phyloP scores from a whole-genome alignment of 2,888 invertebrate species.

The Disparrhopalites patrizii region DNA sequence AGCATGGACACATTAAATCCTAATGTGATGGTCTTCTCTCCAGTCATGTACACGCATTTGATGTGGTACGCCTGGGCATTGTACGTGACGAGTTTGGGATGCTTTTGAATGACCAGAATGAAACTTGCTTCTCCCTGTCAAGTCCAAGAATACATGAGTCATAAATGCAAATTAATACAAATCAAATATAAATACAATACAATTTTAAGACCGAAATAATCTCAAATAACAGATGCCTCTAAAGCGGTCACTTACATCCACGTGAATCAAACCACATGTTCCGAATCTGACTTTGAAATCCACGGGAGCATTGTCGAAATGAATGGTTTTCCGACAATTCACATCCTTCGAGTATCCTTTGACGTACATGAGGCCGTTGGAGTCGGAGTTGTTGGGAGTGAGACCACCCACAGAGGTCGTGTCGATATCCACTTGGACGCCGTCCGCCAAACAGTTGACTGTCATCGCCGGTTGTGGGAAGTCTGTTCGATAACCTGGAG shows the following conservation, averaged over 20 bases:
- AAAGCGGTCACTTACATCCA: constrained; percentile 63
- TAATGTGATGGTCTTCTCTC: constrained; percentile 84
- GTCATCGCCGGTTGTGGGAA: constrained; percentile 81
- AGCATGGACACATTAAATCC: constrained; percentile 94
- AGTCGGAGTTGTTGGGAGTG: constrained; percentile 60
- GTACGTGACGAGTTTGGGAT: constrained; percentile 90
- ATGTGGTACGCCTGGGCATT: constrained; percentile 95
- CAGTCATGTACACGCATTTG: constrained; percentile 90
- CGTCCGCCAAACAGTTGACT: constrained; percentile 86
- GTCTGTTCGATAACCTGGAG: constrained; percentile 50
- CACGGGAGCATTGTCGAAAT: constrained; percentile 67
- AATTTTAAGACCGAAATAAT: not conserved
- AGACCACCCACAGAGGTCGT: constrained; percentile 55
- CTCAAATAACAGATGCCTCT: not conserved
- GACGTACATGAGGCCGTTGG: constrained; percentile 86
- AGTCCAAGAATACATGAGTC: too few species aligned
- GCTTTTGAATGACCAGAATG: constrained; percentile 90
- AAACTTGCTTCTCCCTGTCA: constrained; percentile 84
- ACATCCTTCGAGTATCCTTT: constrained; percentile 93
- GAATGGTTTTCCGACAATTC: constrained; percentile 74
- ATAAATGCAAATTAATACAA: constrained; percentile 12
- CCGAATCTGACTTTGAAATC: constrained; percentile 86
- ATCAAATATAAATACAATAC: not conserved
- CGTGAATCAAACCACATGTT: constrained; percentile 83
- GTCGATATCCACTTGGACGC: constrained; percentile 78